These are phyloP conservation scores for Eolophus roseicapilla DNA, from an alignment of 2,113 vertebrate genomes.

Conservation along the genomic window DNA sequence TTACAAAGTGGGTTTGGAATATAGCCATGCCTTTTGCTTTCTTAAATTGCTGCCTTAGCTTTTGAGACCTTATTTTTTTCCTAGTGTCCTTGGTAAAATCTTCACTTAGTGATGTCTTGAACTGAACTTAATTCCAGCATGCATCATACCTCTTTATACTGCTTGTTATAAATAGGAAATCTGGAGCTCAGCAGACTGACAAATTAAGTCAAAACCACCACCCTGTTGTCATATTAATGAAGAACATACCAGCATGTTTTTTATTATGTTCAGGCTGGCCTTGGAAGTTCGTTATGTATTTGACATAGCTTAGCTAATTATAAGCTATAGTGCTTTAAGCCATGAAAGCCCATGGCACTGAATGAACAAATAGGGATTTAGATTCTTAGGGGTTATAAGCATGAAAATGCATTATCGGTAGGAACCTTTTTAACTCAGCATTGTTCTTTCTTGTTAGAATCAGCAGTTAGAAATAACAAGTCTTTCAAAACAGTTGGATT, in stretches of 20 bases:
- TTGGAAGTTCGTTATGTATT: neutral
- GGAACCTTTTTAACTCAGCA: neutral
- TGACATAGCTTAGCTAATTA: slow-evolving; percentile 25
- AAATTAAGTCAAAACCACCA: neutral
- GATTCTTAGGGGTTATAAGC: slow-evolving; percentile 5
- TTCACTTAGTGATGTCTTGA: neutral
- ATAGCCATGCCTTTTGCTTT: neutral
- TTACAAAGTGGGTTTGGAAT: neutral
- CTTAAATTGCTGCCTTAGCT: slow-evolving; percentile 7
- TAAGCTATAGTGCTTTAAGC: neutral
- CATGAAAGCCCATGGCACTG: neutral
- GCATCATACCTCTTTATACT: neutral
- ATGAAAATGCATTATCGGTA: neutral
- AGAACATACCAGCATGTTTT: neutral
- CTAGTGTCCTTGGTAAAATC: neutral
- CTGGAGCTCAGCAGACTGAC: neutral
- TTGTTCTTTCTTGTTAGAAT: slow-evolving; percentile 12
- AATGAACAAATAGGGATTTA: neutral
- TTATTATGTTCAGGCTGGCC: neutral
- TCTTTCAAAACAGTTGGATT: neutral
- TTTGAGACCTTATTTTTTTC: neutral
- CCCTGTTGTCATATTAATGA: slow-evolving; percentile 12
- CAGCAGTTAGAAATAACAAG: neutral
- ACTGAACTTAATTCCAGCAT: neutral
- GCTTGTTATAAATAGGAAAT: neutral